phyloP scores from a whole-genome alignment of 2,888 invertebrate species.

The Ceriagrion tenellum region DNA sequence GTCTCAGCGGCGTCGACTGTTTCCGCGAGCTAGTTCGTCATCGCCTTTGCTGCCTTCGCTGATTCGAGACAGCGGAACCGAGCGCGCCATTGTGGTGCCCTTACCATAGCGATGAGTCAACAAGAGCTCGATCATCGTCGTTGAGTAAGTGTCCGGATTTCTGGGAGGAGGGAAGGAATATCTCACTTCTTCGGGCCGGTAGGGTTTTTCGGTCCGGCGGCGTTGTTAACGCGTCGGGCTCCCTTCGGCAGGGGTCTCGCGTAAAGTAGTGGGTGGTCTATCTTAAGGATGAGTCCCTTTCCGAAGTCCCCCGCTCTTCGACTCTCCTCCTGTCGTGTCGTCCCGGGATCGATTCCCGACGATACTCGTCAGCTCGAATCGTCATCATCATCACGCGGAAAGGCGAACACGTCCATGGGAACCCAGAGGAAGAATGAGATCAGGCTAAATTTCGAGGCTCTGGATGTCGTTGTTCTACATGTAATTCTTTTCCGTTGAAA shows the following conservation, averaged over 20 bases:
- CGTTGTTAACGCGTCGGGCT: not conserved
- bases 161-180: too few relatives aligned
- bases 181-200: too few relatives aligned
- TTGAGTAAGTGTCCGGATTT: constrained; percentile 20
- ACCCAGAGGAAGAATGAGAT: not conserved
- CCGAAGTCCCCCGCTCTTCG: not conserved
- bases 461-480: constrained; percentile 34
- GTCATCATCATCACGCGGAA: not conserved
- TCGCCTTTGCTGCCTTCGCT: not conserved
- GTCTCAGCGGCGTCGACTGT: not conserved
- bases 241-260: not conserved
- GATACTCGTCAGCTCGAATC: not conserved
- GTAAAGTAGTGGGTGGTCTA: not conserved
- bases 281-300: not conserved
- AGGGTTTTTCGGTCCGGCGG: not conserved
- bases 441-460: not conserved
- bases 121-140: not conserved
- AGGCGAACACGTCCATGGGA: not conserved
- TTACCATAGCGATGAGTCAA: not conserved
- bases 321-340: not conserved
- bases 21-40: not conserved
- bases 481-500: not conserved
- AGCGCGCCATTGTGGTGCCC: not conserved
- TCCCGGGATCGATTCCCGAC: not conserved
- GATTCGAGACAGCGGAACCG: not conserved